These are phyloP conservation scores for Cataglyphis cursor DNA, from an alignment of 2,888 invertebrate species.

Conservation along the genomic window DNA sequence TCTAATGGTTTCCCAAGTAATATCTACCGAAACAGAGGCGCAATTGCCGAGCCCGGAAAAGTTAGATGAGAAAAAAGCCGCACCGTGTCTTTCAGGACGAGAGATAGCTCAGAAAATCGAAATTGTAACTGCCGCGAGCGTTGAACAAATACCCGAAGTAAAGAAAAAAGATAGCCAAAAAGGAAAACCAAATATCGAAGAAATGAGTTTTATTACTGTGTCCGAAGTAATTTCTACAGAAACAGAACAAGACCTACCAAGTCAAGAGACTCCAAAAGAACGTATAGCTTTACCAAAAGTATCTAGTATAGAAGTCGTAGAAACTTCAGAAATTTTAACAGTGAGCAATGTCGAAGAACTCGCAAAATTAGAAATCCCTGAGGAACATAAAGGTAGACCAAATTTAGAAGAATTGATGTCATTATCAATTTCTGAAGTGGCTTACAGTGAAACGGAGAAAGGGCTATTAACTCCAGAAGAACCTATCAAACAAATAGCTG, in stretches of 20 bases:
- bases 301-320: conserved; percentile 83
- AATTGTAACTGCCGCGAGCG: conserved; percentile 75
- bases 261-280: conserved; percentile 78
- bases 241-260: conserved; percentile 74
- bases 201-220: conserved; percentile 77
- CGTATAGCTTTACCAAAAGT: conserved; percentile 85
- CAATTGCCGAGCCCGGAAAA: conserved; percentile 64
- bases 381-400: conserved; percentile 75
- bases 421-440: conserved; percentile 80
- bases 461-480: conserved; percentile 77
- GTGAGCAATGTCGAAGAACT: conserved; percentile 75
- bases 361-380: conserved; percentile 67
- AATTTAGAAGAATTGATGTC: conserved; percentile 79
- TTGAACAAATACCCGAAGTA: conserved; percentile 72
- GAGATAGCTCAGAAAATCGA: conserved; percentile 81
- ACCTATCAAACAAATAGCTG: conserved; percentile 81
- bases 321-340: conserved; percentile 80
- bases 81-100: conserved; percentile 79
- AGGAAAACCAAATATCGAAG: conserved; percentile 78
- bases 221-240: conserved; percentile 81
- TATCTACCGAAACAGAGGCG: conserved; percentile 72
- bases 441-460: conserved; percentile 84
- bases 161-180: conserved; percentile 74
- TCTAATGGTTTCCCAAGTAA: conserved; percentile 75
- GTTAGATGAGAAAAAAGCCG: conserved; percentile 84